Base-by-base conservation (phyloP, 1,140 invertebrate genomes). In the Holotrichia oblita region DNA sequence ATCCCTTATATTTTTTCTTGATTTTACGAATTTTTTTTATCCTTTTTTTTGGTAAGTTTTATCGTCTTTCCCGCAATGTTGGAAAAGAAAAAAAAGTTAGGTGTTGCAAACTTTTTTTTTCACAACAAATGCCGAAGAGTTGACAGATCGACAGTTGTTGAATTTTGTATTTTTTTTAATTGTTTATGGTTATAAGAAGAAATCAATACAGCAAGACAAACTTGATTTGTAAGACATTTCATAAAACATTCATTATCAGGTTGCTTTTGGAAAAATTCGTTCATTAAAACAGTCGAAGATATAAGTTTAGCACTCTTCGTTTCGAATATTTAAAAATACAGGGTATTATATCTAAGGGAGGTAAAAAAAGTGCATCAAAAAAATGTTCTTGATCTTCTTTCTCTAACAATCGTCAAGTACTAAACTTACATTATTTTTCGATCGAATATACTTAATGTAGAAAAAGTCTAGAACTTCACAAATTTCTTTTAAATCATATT, bases 141-240 rank as follows among this genome's bases (percentile, higher is more conserved):
- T 78, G 78, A 72, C 80, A 76, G 48, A 80, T 77, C 76, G 78
- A 48, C 80, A 78, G 80, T 79, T 79, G 79, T 83, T 84, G 83
- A 77, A 82, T 85, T 85, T 84, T 84, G 76, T 80, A 81, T 86
- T 82, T 84, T 81, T 84, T 83, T 82, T 78, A 81, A 79, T 84
- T 12, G 17, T 74, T 48, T 76, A 76, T 76, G 75, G 83, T 86
- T 85, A 85, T 82, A 81, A 85, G 82, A 83, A 84, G 78, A 84
- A 85, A 85, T 83, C 79, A 81, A 78, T 82, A 84, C 84, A 86
- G 85, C 83, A 81, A 86, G 85, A 86, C 85, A 85, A 84, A 85
- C 83, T 86, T 83, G 83, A 83, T 55, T 55, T 17, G 14, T 2
- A 86, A 86, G 86, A 85, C 85, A 85, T 85, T 87, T 86, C 85